Base-by-base conservation (phyloP, 92 coral and sea anemone genomes). In the Hydrozoanthus gracilis region DNA sequence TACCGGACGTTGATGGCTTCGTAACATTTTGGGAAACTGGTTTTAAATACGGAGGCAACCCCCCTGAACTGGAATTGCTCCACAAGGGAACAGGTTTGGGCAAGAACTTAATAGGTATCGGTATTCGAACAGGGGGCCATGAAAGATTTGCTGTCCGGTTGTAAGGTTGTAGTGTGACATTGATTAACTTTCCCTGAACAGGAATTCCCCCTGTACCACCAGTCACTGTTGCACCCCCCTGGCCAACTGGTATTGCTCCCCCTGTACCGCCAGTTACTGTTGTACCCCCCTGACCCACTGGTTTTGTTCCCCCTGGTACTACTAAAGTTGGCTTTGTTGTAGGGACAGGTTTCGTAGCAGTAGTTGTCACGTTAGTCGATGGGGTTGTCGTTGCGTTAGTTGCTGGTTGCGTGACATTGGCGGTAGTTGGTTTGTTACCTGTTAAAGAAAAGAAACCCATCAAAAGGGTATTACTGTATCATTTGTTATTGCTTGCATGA, bases 81-180 rank as follows among this genome's bases (percentile, higher is more conserved):
- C 85, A 80, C 18, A 80, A 64, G 48, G 85, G 85, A 16, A 80
- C 85, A 47, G 85, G 85, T 65, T 65, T 80, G 3, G 85, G 73
- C 6, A 80, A 35, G 60, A 80, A 80, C 8, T 80, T 80, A 65
- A 80, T 80, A 64, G 85, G 85, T 62, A 80, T 64, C 11, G 27
- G 14, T 64, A 80, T 80, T 16, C 12, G 13, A 2, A 18, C 49
- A 10, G 64, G 62, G 60, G 85, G 85, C 85, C 85, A 80, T 66
- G 85, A 80, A 48, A 80, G 85, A 80, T 80, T 80, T 17, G 85
- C 85, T 11, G 85, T 65, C 49, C 85, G 73, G 48, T 80, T 80
- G 74, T 80, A 80, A 35, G 85, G 85, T n/a, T 80, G 74, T 17
- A 80, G 73, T 12, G 85, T 80, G 39, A 80, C 85, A 44, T 80